These are phyloP conservation scores for Paedocypris sp. DNA, from an alignment of 2,113 vertebrate species.

Conservation along the genomic window DNA sequence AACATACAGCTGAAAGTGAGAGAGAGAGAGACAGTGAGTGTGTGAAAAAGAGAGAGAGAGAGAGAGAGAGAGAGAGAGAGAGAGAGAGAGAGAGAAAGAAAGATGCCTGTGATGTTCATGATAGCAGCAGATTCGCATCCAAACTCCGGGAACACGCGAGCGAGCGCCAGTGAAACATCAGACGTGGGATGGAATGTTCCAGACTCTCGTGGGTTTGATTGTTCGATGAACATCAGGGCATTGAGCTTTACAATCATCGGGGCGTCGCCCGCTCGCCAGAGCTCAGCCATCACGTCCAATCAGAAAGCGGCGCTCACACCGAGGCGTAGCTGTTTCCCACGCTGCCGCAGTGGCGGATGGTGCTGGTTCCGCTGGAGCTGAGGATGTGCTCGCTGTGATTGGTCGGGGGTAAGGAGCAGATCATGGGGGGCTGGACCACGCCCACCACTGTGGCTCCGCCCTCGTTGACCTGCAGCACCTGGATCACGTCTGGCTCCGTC, in stretches of 20 bases:
- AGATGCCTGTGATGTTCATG: background rate
- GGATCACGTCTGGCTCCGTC: constrained; percentile 58
- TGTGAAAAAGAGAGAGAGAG: constrained; percentile 31
- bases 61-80: constrained; percentile 35
- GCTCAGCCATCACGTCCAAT: background rate
- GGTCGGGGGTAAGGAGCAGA: constrained; percentile 53
- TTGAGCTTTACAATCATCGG: background rate
- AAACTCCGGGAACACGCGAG: no score
- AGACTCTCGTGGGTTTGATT: constrained; percentile 55
- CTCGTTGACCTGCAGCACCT: constrained; percentile 64
- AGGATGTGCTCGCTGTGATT: constrained; percentile 61
- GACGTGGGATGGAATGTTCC: background rate
- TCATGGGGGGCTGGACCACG: constrained; percentile 57
- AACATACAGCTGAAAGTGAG: constrained; percentile 42
- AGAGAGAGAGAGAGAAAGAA: constrained; percentile 26
- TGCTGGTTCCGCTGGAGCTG: constrained; percentile 51
- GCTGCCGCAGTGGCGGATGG: constrained; percentile 65
- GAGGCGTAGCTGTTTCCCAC: constrained; percentile 66
- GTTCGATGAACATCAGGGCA: background rate
- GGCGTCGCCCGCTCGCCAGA: no score
- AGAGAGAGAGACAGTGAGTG: constrained; percentile 36
- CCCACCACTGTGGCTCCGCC: constrained; percentile 63
- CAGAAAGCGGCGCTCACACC: constrained; percentile 44
- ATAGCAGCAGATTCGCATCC: background rate
- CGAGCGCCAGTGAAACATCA: background rate